These are phyloP conservation scores for Pterocles gutturalis DNA, from an alignment of 2,113 vertebrate genomes.

Conservation along the genomic window DNA sequence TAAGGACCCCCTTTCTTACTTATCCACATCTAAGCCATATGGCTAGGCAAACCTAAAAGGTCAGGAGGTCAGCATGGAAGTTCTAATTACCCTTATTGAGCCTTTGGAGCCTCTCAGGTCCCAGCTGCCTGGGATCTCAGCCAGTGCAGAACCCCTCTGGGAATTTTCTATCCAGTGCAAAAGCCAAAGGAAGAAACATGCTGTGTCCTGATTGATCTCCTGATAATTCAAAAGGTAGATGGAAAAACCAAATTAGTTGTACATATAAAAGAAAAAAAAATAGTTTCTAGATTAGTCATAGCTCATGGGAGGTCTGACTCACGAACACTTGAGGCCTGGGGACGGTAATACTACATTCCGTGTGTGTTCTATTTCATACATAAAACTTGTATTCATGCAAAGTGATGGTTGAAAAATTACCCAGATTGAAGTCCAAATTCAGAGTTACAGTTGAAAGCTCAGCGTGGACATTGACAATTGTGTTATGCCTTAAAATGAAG, in stretches of 20 bases:
- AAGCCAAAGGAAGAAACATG: conserved; percentile 19
- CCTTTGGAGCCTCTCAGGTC: neutral
- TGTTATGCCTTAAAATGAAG: neutral
- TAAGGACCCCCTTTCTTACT: neutral
- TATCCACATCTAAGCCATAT: neutral
- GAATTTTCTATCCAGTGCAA: neutral
- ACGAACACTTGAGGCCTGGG: neutral
- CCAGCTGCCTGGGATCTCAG: conserved; percentile 26
- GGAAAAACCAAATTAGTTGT: conserved; percentile 19
- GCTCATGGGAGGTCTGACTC: conserved; percentile 52
- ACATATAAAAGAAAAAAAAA: neutral
- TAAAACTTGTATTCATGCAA: neutral
- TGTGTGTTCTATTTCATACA: neutral
- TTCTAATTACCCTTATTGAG: neutral
- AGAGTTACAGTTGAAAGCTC: neutral
- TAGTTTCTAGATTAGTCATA: conserved; percentile 30
- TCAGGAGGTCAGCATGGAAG: neutral
- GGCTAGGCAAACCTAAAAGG: neutral
- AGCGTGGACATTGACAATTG: neutral
- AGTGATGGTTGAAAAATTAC: neutral
- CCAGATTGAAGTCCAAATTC: neutral
- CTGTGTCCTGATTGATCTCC: neutral
- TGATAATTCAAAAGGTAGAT: conserved; percentile 42
- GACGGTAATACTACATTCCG: neutral
- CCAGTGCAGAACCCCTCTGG: neutral